Evolutionary conservation across 2,888 invertebrate genomes (phyloP), one percentile per base, ranked within the genome.

Genomic region (Ichneumoninae sp.): DNA sequence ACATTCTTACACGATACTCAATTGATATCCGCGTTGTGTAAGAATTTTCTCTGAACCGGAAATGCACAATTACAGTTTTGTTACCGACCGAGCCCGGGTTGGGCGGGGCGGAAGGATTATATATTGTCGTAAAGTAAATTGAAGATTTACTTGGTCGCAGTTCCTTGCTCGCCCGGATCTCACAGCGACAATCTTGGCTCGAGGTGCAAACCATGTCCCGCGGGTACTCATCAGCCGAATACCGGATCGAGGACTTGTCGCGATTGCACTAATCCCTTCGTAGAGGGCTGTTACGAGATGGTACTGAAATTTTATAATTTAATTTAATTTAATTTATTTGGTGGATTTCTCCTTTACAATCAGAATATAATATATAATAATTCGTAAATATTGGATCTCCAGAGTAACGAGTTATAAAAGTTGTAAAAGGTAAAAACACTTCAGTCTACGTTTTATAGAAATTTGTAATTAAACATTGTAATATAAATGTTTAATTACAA

Each of bases 131-230:
- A n/a, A 26, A 60, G 52, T 30, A 40, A 40, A 47, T 22, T 10
- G 13, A n/a, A 50, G n/a, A 4, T 57, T 44, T 26, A 13, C 30
- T 70, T 83, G 50, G 40, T 86, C 87, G 26, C 73, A 92, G 92
- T 90, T 89, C 91, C 92, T 86, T 92, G 92, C 81, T 85, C 83
- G 22, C 85, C 90, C 13, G 91, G 90, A 86, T 90, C 86, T 88
- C 91, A 91, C 85, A 91, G 92, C 87, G 91, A 90, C 79, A 90
- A 91, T 68, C 88, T 90, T 84, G 88, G 90, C 68, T 90, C 91
- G 52, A 83, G 87, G 68, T 92, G 92, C 81, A 91, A 91, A 86
- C 90, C 85, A 82, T 92, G 91, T 85, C 88, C 91, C 76, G 50
- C 79, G 71, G 91, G 92, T 79, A 90, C 89, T 71, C 87, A 91